phyloP scores from a whole-genome alignment of 2,113 vertebrate species.

The Limanda limanda region DNA sequence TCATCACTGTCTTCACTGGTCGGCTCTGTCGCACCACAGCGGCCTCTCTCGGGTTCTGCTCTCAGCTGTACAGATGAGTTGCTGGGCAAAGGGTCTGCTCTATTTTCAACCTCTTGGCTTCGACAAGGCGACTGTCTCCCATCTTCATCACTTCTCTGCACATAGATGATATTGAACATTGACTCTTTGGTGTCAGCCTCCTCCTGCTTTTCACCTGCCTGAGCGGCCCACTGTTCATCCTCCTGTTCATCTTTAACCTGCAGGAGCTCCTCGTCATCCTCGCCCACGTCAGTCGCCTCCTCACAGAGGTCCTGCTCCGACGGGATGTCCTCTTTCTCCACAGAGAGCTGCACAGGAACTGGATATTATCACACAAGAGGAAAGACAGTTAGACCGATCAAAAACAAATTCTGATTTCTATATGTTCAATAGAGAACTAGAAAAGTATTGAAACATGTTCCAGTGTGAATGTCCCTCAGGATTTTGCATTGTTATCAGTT shows the following conservation, averaged over 20 bases:
- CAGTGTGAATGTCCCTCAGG: no score
- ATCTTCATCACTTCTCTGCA: constrained; percentile 29
- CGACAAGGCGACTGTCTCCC: background rate
- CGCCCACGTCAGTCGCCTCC: background rate
- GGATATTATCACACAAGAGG: background rate
- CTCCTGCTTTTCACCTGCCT: constrained; percentile 11
- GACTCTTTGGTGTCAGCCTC: constrained; percentile 29
- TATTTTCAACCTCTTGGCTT: constrained; percentile 1
- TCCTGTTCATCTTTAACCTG: constrained; percentile 46
- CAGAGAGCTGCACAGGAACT: constrained; percentile 22
- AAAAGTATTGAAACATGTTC: no score
- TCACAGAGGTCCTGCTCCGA: background rate
- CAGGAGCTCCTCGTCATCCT: constrained; percentile 1
- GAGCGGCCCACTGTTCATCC: constrained; percentile 5
- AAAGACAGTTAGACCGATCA: background rate
- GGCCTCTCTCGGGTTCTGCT: constrained; percentile 6
- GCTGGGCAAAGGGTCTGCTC: constrained; percentile 1
- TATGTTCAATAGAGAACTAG: no score
- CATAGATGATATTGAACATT: constrained; percentile 53
- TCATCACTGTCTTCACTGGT: constrained; percentile 17
- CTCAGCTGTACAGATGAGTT: constrained; percentile 31
- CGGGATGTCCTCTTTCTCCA: background rate
- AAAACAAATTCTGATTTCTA: no score
- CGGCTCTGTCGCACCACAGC: background rate
- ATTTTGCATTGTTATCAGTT: no score